Evolutionary conservation across 2,113 vertebrate species (phyloP).

Genomic region (Myotis lucifugus): DNA sequence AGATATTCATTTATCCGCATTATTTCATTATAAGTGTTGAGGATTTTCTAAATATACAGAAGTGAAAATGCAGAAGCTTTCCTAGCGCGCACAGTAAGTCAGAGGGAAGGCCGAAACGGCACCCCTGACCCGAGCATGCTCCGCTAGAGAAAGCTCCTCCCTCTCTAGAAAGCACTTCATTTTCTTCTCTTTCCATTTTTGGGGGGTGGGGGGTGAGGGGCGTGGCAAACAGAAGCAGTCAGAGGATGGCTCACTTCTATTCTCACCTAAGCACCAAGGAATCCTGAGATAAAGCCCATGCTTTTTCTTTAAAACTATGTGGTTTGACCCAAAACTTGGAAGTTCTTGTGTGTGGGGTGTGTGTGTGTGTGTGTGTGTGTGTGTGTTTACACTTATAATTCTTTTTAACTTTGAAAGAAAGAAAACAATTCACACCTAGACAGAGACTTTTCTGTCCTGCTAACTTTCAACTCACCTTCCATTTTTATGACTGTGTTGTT

Average conservation of each 20-base stretch:
- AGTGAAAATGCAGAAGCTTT: neutral
- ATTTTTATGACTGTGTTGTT: conserved; percentile 56
- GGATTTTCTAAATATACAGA: neutral
- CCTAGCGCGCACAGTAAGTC: neutral
- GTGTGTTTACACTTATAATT: neutral
- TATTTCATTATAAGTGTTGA: neutral
- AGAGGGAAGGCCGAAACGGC: neutral
- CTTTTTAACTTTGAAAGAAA: conserved; percentile 12
- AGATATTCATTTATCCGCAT: neutral
- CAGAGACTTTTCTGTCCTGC: conserved; percentile 51
- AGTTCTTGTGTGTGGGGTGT: neutral
- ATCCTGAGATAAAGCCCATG: neutral
- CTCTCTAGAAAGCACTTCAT: neutral
- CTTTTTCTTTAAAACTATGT: conserved; percentile 6
- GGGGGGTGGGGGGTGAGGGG: neutral
- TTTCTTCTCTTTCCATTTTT: conserved; percentile 15
- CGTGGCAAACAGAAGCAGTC: neutral
- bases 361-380: neutral
- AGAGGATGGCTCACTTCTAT: neutral
- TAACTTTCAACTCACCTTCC: conserved; percentile 11
- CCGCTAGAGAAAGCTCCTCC: neutral
- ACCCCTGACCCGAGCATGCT: neutral
- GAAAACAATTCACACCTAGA: conserved; percentile 23
- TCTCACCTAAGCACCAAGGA: neutral
- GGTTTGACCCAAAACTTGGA: neutral